These are phyloP conservation scores for Porphyrio hochstetteri DNA, from an alignment of 2,113 vertebrate genomes.

Conservation along the genomic window DNA sequence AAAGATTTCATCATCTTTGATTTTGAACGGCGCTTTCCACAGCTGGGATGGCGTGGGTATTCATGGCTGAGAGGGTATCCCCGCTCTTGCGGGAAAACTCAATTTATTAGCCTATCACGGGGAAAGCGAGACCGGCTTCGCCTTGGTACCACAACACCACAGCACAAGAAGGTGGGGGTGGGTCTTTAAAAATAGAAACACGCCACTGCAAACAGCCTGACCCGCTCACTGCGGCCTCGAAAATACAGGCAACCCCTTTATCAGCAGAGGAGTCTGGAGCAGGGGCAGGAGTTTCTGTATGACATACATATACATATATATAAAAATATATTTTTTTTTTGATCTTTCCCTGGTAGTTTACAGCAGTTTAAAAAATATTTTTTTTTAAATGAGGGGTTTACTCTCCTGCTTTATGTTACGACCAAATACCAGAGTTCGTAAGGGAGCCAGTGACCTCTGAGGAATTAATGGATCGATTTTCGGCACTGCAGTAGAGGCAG, in stretches of 20 bases:
- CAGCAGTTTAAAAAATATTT: neutral
- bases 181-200: neutral
- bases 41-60: neutral
- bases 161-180: neutral
- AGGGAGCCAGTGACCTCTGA: neutral
- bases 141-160: neutral
- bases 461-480: neutral
- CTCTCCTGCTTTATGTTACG: neutral
- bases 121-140: neutral
- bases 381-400: neutral
- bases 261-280: neutral
- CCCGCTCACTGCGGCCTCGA: neutral
- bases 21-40: neutral
- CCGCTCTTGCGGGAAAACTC: neutral
- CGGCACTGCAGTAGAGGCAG: neutral
- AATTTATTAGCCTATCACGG: neutral
- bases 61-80: slow-evolving; percentile 16
- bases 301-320: too few relatives aligned
- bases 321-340: too few relatives aligned
- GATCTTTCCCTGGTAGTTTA: neutral
- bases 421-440: neutral
- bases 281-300: neutral
- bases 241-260: neutral
- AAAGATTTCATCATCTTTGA: slow-evolving; percentile 2
- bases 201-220: neutral